Conservation (phyloP, 2,797 vertebrate species). For the Gallinago stenura region DNA sequence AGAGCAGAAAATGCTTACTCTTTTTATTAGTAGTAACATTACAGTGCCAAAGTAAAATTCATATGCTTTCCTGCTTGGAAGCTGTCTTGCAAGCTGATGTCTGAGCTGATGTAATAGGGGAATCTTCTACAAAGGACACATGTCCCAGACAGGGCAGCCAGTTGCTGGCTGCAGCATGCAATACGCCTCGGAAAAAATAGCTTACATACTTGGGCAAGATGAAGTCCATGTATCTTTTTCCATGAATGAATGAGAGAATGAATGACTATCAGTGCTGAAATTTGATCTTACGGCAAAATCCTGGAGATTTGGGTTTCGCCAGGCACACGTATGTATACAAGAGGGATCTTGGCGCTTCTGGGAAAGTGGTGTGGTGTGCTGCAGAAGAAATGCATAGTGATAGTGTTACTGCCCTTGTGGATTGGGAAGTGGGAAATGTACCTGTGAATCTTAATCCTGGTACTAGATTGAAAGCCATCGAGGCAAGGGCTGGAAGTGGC, state of each 20-base stretch:
- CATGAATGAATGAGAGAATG: constrained; percentile 36
- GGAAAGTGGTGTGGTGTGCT: not conserved
- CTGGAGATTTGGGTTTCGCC: not conserved
- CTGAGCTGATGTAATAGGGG: constrained; percentile 34
- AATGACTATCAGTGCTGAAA: not conserved
- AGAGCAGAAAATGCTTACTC: constrained; percentile 44
- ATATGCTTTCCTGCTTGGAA: constrained; percentile 37
- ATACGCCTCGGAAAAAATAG: constrained; percentile 2
- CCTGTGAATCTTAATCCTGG: not conserved
- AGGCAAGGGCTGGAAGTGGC: not conserved
- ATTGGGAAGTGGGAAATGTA: not conserved
- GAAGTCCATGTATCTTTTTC: not conserved
- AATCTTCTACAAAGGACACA: constrained; percentile 20
- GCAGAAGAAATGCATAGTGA: not conserved
- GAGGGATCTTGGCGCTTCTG: not conserved
- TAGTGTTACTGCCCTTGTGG: not conserved
- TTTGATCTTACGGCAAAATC: not conserved
- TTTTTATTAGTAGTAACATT: not conserved
- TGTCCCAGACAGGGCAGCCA: not conserved
- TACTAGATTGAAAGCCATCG: constrained; percentile 10
- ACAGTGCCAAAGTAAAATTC: constrained; percentile 26
- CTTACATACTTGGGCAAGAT: not conserved
- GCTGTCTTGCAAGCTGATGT: constrained; percentile 33
- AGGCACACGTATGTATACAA: accelerated
- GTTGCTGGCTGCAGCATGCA: constrained; percentile 20